Evolutionary conservation across 2,888 invertebrate species (phyloP).

Genomic region (Eilema sororculum): DNA sequence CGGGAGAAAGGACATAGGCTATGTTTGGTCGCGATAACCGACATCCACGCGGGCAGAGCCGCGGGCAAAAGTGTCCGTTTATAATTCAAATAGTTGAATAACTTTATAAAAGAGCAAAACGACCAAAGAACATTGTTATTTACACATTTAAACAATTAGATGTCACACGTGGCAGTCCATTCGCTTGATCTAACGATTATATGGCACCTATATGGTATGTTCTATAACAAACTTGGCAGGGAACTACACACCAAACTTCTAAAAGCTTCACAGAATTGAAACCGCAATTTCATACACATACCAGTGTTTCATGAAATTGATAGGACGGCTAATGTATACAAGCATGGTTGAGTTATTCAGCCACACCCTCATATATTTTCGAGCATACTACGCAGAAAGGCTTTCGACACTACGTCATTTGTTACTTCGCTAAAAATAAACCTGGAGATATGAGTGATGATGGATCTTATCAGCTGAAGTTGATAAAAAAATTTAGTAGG

Average conservation of each 20-base stretch:
- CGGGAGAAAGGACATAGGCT: no score
- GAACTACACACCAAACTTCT: background rate
- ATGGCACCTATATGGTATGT: background rate
- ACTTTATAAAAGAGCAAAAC: background rate
- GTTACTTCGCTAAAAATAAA: constrained; percentile 48
- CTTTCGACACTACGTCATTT: constrained; percentile 20
- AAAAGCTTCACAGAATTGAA: background rate
- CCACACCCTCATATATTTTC: constrained; percentile 32
- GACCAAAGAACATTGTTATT: background rate
- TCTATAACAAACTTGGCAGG: background rate
- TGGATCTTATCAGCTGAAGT: constrained; percentile 18
- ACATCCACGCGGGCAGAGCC: no score
- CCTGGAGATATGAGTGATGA: constrained; percentile 44
- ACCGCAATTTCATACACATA: background rate
- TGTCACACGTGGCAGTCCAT: background rate
- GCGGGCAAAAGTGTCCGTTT: no score
- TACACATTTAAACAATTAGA: background rate
- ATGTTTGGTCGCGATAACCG: no score
- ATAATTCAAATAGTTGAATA: background rate
- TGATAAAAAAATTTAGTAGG: constrained; percentile 9
- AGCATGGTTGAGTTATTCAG: background rate
- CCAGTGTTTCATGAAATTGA: constrained; percentile 1
- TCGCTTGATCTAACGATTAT: background rate
- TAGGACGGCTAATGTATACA: constrained; percentile 1
- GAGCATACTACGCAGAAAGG: constrained; percentile 35